Evolutionary conservation across 2,113 vertebrate species (phyloP).

Genomic region (Athene cunicularia): DNA sequence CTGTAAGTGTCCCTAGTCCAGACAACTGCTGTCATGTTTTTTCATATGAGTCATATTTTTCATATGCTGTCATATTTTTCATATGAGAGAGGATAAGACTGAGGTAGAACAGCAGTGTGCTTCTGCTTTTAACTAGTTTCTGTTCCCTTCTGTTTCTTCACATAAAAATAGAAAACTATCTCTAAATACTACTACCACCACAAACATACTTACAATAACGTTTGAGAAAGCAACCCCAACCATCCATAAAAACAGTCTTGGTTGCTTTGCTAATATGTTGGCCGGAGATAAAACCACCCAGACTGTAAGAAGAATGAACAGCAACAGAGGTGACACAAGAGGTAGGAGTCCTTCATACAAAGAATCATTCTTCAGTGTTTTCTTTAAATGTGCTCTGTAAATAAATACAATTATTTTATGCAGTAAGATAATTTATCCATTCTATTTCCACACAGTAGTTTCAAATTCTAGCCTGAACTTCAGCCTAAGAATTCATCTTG

Average conservation of each 20-base stretch:
- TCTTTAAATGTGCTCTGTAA: conserved; percentile 61
- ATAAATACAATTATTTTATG: conserved; percentile 14
- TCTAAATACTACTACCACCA: neutral
- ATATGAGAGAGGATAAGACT: neutral
- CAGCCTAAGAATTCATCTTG: neutral
- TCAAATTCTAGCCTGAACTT: neutral
- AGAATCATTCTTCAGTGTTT: conserved; percentile 52
- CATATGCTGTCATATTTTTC: neutral
- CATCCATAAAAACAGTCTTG: conserved; percentile 65
- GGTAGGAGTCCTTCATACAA: conserved; percentile 66
- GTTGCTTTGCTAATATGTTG: conserved; percentile 50
- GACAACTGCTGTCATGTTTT: neutral
- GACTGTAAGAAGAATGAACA: conserved; percentile 54
- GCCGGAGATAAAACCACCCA: conserved; percentile 59
- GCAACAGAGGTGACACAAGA: conserved; percentile 59
- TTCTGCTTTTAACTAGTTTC: neutral
- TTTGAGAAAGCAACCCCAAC: conserved; percentile 64
- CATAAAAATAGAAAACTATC: neutral
- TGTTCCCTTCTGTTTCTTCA: neutral
- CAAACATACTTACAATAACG: conserved; percentile 57
- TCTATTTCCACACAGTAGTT: neutral
- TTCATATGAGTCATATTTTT: neutral
- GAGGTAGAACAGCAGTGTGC: neutral
- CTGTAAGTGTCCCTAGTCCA: neutral
- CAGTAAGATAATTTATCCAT: neutral